A percentile compares a stretch with the other conserved stretches of the same genome.
Conservation (phyloP, 1,140 invertebrate genomes). For the Neodiprion virginianus region DNA sequence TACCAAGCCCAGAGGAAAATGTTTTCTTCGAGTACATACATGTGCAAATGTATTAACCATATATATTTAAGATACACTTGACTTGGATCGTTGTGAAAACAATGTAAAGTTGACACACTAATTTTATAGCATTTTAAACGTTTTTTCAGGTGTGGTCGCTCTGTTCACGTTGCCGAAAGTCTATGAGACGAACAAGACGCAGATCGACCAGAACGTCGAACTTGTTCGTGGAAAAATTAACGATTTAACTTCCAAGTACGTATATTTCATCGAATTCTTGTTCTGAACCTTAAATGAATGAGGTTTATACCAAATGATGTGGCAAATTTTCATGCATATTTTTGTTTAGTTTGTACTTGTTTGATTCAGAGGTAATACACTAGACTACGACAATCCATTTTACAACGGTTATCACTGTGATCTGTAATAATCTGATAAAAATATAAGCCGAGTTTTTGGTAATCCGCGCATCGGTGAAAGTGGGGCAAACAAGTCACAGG, state of each 20-base stretch:
- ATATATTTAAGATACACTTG: constrained; percentile 15
- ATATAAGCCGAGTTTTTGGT: too few species aligned
- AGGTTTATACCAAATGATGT: too few species aligned
- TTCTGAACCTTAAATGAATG: neutral
- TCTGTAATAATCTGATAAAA: too few species aligned
- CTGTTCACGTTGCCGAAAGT: constrained; percentile 96
- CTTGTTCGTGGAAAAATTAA: constrained; percentile 87
- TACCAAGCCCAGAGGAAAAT: too few species aligned
- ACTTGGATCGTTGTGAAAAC: too few species aligned
- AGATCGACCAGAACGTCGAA: constrained; percentile 93
- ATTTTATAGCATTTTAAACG: constrained; percentile 36
- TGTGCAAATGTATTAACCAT: constrained; percentile 4
- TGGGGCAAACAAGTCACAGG: too few species aligned
- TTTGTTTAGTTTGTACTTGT: neutral
- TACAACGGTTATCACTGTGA: neutral
- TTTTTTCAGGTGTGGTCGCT: constrained; percentile 82
- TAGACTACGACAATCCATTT: constrained; percentile 19
- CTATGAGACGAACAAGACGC: constrained; percentile 96
- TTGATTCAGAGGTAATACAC: neutral
- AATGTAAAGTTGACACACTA: too few species aligned
- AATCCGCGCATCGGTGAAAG: too few species aligned
- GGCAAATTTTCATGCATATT: too few species aligned
- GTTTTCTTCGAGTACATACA: too few species aligned
- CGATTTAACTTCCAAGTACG: constrained; percentile 88
- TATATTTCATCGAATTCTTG: constrained; percentile 29